These are phyloP conservation scores for Gallinago nigripennis DNA, from an alignment of 2,797 vertebrate species.

Conservation along the genomic window DNA sequence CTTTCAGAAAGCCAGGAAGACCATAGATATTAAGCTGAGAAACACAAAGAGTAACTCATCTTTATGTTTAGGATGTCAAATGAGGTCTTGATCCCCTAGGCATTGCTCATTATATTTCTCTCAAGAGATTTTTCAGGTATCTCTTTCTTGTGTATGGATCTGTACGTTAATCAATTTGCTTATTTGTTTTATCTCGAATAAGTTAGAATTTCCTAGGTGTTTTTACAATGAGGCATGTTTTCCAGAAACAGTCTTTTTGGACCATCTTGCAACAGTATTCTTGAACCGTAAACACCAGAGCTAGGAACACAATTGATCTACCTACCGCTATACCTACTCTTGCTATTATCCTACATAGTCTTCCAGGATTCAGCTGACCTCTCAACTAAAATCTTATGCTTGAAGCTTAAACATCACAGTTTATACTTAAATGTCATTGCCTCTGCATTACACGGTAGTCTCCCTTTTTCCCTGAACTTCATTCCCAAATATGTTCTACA, in stretches of 20 bases:
- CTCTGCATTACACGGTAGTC: neutral
- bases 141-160: neutral
- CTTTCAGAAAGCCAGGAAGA: neutral
- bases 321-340: neutral
- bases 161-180: neutral
- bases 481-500: neutral
- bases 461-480: neutral
- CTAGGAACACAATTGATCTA: neutral
- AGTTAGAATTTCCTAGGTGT: neutral
- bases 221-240: neutral
- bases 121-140: neutral
- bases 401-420: neutral
- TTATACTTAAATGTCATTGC: neutral
- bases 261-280: neutral
- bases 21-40: neutral
- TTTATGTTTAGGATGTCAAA: neutral
- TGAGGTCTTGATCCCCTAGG: accelerated
- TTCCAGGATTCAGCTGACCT: neutral
- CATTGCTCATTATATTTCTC: neutral
- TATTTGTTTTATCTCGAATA: neutral
- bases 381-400: neutral
- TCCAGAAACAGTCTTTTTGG: neutral
- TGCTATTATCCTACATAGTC: accelerated
- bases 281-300: neutral
- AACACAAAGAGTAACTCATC: neutral